Base-by-base conservation (phyloP, 2,113 vertebrate species). In the Motacilla tschutschensis region DNA sequence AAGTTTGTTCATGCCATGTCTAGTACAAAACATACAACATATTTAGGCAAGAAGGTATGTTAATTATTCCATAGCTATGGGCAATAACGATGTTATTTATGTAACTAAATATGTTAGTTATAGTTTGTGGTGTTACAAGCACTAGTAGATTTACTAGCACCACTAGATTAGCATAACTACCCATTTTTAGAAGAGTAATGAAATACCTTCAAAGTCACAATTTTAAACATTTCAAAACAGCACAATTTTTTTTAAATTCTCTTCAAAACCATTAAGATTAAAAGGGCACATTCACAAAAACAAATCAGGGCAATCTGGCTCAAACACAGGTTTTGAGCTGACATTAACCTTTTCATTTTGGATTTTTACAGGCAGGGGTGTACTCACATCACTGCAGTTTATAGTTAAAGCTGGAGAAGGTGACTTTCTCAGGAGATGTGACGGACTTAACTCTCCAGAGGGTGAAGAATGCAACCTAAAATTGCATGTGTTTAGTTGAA, bases 401-500 rank as follows among this genome's bases (percentile, higher is more conserved):
- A 94, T 87, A 54, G 85, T 87, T 86, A 96, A 92, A 85, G 84
- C 92, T 80, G 95, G 93, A 72, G 96, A 96, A 89, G 97, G 97
- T 87, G 95, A 93, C 28, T 98, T 98, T 59, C 97, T 98, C 93
- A 96, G 94, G 67, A 96, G 91, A 59, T 97, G 77, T 75, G 95
- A 97, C 0, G 98, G 98, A 90, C 97, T 98, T 88, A 94, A 94
- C 20, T 97, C 97, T 54, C 96, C 97, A 87, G 97, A 97, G n/a
- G 98, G 97, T 46, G 98, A 98, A 17, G 98, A 97, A 93, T 97
- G 98, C 69, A 98, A 97, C 96, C 98, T 99, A 91, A 77, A 94
- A 95, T 90, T 76, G 53, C 18, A 79, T 10, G 81, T 1, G 7
- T 67, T 63, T 35, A 78, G 47, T 66, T 75, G 29, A 82, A 58